phyloP scores from a whole-genome alignment of 1,140 invertebrate species.

The Spodoptera frugiperda region DNA sequence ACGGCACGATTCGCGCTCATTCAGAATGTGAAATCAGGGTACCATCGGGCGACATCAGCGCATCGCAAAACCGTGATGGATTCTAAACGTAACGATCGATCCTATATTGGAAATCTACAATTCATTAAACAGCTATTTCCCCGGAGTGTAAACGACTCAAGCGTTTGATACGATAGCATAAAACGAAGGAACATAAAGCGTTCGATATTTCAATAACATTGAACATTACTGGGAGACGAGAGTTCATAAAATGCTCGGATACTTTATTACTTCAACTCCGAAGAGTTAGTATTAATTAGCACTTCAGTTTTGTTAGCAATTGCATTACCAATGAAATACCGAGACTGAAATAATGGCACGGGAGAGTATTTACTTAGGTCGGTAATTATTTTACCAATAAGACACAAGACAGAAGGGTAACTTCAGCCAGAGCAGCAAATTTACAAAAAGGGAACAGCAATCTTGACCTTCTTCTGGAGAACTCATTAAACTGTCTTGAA shows the following conservation, averaged over 20 bases:
- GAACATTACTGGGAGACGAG: no score
- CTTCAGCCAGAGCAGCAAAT: background rate
- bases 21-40: background rate
- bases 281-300: no score
- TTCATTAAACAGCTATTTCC: slow-evolving; percentile 1
- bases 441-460: background rate
- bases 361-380: no score
- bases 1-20: background rate
- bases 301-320: no score
- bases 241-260: no score
- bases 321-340: no score
- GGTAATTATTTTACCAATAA: no score
- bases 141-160: background rate
- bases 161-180: background rate
- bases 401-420: background rate
- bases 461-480: background rate
- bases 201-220: background rate
- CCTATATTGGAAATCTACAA: slow-evolving; percentile 22
- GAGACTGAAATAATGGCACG: no score
- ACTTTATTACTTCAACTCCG: no score
- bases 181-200: background rate
- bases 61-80: slow-evolving; percentile 16
- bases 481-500: background rate
- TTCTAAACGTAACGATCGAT: slow-evolving; percentile 5
- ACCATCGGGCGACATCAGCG: background rate